Base-by-base conservation (phyloP, 2,113 vertebrate genomes). In the Bos indicus region DNA sequence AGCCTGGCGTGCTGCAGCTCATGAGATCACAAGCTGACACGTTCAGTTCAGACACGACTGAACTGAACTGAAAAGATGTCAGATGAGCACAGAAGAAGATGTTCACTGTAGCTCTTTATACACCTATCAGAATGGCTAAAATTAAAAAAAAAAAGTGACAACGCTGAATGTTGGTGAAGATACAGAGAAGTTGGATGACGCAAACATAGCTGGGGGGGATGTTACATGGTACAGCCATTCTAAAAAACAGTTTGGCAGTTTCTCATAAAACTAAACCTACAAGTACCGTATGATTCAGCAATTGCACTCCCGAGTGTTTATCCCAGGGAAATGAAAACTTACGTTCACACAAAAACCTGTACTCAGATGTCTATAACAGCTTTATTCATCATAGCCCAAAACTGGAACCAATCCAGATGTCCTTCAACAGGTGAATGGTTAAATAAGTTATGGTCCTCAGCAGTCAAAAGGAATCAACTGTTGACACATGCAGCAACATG, bases 271-370 rank as follows among this genome's bases (percentile, higher is more conserved):
- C 62, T 23, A 77, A 95, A 56, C 94, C 56, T 91, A 52, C 40
- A 48, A 56, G 43, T 51, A 78, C 77, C 59, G 25, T 96, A 33
- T 83, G 94, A 95, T 74, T 56, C 84, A 62, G 59, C 60, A 48
- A 0, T 51, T 59, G 43, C 26, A 60, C 43, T 95, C 91, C 77
- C 56, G 87, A 54, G 54, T 91, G 54, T 95, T 96, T 93, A 88
- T 93, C 59, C 40, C 83, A 86, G 40, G 80, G 80, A 93, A 94
- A 54, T 51, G 56, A 90, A 97, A 92, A 43, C 95, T 33, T 83
- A 62, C 13, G 57, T 90, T 97, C 71, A 52, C 71, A 87, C 33
- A 60, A 46, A 86, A 95, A 90, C 57, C 56, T 64, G 25, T 33
- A 48, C 84, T 88, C 36, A 78, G 33, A 71, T 93, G 83, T 97